Evolutionary conservation across 2,797 vertebrate genomes (phyloP), one percentile per base, ranked within the genome.

Genomic region (Ammospiza maritima): DNA sequence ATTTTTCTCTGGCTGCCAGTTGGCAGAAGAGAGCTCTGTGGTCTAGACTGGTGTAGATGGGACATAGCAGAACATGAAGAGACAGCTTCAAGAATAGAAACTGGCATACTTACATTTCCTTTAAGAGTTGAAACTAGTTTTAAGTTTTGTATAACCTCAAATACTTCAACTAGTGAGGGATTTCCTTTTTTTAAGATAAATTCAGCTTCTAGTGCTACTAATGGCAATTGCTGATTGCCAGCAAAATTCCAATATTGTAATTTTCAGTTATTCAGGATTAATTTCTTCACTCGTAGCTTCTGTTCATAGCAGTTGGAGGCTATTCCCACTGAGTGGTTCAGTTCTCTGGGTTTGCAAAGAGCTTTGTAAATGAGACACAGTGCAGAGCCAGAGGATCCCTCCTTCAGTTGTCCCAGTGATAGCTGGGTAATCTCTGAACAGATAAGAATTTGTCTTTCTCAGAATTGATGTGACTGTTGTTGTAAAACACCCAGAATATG

Each of bases 11-110:
- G 64, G 50, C 61, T 96, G 92, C 79, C 93, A 93, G 89, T 95
- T 97, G 97, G 97, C 96, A 97, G 93, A 92, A 95, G 78, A 96
- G 89, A 94, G 85, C 94, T 96, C 85, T 96, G 76, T 61, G 56
- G 81, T 92, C 88, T 96, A 97, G 94, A 93, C 51, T 96, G 96
- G 96, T 97, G 81, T 97, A 95, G 93, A 94, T 88, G 93, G 82
- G 86, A 97, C 94, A 67, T 90, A 97, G 95, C 97, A 97, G 96
- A 97, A 96, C 87, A 89, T 86, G 72, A 96, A 92, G 95, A 97
- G 79, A 96, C 84, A 75, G 76, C 76, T 96, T 96, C 91, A 72
- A 76, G 47, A 91, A 67, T 75, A 85, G 69, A 87, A 91, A 76
- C 58, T 83, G 76, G 10, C 38, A 27, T 66, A 47, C 30, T 54